Evolutionary conservation across 2,797 vertebrate genomes (phyloP), one percentile per base, ranked within the genome.

Genomic region (Catostomus latipinnis): DNA sequence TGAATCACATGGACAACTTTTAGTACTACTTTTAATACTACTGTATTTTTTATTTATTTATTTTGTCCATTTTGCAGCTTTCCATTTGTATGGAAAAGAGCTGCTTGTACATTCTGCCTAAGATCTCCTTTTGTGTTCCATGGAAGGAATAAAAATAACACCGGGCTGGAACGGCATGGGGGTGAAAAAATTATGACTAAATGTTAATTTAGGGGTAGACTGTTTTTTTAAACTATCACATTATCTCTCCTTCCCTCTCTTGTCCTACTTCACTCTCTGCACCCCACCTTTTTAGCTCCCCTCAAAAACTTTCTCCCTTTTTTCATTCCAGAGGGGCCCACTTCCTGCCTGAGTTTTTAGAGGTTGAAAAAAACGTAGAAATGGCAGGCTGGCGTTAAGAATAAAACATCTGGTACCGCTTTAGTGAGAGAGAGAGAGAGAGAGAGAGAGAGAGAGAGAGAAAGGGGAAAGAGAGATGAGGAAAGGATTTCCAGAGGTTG

Each of bases 401-500:
- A 94, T 94, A 95, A 95, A 97, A 99, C 98, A 99, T 99, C 98
- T 99, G 97, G 97, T 97, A 99, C 96, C 96, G 95, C 96, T 99
- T 99, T 98, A 95, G 94, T 93, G 34, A 34, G 34, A 68, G 74
- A 71, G 81, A 63, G 78, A 79, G 79, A 46, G 80, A 66, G 49
- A 0, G 68, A 89, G 88, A 80, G 87, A 74, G 86, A 67, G 57
- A 76, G 80, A 75, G 81, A 75, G 53, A 66, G 75, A 79, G 72
- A 74, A 79, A 45, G 45, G 65, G 49, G 14, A 54, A 43, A 74
- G 78, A 70, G 72, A 90, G 90, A 85, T 91, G 88, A 87, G 90
- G 88, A 85, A 90, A 70, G 77, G 84, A 79, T 76, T 85, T 88
- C 91, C 86, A 81, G 87, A 90, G 85, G 79, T 63, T 68, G 77